Conservation (phyloP, 2,113 vertebrate genomes). For the Grammomys surdaster region DNA sequence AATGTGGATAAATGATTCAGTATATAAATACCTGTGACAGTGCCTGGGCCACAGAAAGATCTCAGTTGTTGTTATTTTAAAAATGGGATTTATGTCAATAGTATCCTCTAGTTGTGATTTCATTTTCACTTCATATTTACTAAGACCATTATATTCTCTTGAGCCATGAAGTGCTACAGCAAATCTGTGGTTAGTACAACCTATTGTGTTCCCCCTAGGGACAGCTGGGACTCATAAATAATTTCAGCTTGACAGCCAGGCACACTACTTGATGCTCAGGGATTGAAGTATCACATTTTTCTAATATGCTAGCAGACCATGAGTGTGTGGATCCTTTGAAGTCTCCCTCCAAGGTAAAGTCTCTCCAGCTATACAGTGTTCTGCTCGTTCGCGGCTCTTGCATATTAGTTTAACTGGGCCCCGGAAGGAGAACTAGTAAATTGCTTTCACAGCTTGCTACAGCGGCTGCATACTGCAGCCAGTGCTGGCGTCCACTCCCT, state of each 20-base stretch:
- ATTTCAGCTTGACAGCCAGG: slow-evolving; percentile 9
- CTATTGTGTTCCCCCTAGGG: neutral
- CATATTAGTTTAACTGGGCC: slow-evolving; percentile 33
- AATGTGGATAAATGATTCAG: neutral
- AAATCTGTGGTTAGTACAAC: neutral
- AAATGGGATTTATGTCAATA: neutral
- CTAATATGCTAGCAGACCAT: neutral
- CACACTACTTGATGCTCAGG: neutral
- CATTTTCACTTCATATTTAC: slow-evolving; percentile 22
- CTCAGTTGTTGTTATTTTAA: neutral
- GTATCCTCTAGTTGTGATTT: neutral
- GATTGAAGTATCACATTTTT: neutral
- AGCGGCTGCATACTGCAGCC: neutral
- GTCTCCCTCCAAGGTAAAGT: slow-evolving; percentile 15
- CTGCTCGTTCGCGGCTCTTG: neutral
- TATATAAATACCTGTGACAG: neutral
- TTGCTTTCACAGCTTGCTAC: neutral
- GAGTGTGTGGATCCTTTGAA: slow-evolving; percentile 1
- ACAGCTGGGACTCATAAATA: neutral
- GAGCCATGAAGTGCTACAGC: neutral
- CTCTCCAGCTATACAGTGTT: slow-evolving; percentile 28
- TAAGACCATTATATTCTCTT: neutral
- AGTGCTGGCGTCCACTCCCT: slow-evolving; percentile 1
- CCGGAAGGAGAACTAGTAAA: slow-evolving; percentile 17
- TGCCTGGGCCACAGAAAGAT: neutral